Percentiles rank a stretch among this genome's conserved stretches.
phyloP scores from a whole-genome alignment of 1,140 invertebrate genomes.

The Tetranychus cinnabarinus region DNA sequence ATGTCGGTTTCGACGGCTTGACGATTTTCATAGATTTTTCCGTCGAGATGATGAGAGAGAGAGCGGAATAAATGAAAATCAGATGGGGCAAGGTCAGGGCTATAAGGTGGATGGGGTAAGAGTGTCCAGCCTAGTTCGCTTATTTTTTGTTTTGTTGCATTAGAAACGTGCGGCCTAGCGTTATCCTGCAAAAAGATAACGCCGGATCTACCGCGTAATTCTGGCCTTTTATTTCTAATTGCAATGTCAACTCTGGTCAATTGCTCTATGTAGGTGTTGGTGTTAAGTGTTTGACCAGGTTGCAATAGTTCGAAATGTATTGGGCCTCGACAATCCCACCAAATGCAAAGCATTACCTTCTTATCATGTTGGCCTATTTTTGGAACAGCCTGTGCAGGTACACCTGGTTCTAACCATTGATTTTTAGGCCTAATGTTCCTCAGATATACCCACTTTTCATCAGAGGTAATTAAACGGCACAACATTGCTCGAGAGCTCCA shows the following conservation, averaged over 20 bases:
- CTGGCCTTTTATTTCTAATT: background rate
- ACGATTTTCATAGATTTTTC: no score
- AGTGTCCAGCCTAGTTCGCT: background rate
- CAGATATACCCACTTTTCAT: no score
- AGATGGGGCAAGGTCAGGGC: background rate
- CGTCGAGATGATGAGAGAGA: no score
- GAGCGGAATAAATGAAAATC: background rate
- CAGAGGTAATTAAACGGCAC: no score
- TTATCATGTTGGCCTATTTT: no score
- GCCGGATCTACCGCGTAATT: background rate
- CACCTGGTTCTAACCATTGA: no score
- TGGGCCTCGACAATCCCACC: constrained; percentile 6
- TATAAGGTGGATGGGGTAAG: background rate
- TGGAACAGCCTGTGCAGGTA: no score
- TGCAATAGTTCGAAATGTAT: constrained; percentile 3
- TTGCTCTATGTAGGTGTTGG: constrained; percentile 1
- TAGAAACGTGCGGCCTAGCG: background rate
- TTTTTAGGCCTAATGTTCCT: no score
- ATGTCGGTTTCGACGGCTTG: no score
- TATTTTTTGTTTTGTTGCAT: background rate
- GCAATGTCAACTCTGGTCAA: background rate
- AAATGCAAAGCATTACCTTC: constrained; percentile 8
- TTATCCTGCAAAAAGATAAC: background rate
- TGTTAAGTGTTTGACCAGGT: constrained; percentile 7
- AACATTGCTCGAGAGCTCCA: no score